A percentile compares a stretch with the other conserved stretches of the same genome.
Evolutionary conservation across 2,113 vertebrate genomes (phyloP).

Genomic region (Elanus axillaris): DNA sequence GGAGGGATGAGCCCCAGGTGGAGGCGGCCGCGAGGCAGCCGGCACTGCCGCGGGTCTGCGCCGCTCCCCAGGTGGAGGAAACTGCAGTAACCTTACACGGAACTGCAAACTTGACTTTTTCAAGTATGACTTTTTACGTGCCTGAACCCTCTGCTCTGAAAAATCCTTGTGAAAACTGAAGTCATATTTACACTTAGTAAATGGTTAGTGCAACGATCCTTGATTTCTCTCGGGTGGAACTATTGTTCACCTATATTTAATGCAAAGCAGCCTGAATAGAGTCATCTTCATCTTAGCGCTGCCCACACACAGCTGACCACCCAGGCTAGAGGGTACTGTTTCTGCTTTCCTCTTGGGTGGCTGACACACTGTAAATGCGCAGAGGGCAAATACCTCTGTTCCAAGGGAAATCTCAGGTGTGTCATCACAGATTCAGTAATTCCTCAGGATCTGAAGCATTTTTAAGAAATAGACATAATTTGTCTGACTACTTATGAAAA

Average conservation of each 20-base stretch:
- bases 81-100: neutral
- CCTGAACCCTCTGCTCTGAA: neutral
- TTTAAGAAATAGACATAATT: neutral
- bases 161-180: neutral
- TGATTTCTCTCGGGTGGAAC: neutral
- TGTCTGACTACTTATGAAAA: neutral
- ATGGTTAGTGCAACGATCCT: neutral
- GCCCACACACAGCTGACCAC: neutral
- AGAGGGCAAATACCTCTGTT: neutral
- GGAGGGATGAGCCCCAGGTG: neutral
- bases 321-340: neutral
- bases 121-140: neutral
- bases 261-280: neutral
- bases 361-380: neutral
- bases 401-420: neutral
- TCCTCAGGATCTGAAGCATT: neutral
- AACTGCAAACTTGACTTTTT: neutral
- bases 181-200: neutral
- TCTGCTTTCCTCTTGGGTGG: neutral
- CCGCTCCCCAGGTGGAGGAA: neutral
- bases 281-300: neutral
- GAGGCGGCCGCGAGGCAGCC: neutral
- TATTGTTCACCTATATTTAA: neutral
- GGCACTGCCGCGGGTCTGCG: rapidly evolving
- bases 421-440: neutral